Evolutionary conservation across 2,797 vertebrate species (phyloP).

Genomic region (Tolypeutes matacus): DNA sequence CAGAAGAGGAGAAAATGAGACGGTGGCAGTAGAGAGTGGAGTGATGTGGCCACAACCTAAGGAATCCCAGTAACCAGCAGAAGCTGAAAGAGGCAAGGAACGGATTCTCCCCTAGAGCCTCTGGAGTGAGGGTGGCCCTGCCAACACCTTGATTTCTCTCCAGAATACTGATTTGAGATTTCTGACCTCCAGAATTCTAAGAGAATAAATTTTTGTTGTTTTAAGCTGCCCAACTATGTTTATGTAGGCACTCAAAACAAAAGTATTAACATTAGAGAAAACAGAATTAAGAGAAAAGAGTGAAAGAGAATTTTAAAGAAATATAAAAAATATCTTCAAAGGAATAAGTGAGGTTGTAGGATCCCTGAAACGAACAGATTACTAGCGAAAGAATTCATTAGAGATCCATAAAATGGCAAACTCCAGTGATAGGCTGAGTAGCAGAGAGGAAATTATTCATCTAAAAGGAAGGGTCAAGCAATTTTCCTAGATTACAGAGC

Average conservation of each 20-base stretch:
- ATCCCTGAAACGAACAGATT: not conserved
- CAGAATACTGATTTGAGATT: not conserved
- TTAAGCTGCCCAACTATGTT: not conserved
- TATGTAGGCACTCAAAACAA: not conserved
- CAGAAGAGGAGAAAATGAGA: not conserved
- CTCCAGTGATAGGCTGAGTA: not conserved
- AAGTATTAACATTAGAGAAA: not conserved
- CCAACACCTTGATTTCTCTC: not conserved
- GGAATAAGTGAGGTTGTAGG: not conserved
- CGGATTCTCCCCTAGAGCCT: not conserved
- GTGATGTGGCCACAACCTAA: not conserved
- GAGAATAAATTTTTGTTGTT: not conserved
- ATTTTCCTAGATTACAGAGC: not conserved
- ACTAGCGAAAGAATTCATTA: not conserved
- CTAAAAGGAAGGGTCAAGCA: not conserved
- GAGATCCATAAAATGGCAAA: not conserved
- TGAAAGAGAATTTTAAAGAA: not conserved
- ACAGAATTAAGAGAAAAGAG: slow-evolving; percentile 21
- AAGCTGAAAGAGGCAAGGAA: not conserved
- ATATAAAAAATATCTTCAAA: not conserved
- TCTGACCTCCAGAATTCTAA: not conserved
- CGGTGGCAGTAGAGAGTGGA: not conserved
- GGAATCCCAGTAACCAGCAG: not conserved
- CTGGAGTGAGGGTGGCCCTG: not conserved
- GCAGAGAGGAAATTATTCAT: not conserved